Base-by-base conservation (phyloP, 2,888 invertebrate species). In the Allophyes oxyacanthae region DNA sequence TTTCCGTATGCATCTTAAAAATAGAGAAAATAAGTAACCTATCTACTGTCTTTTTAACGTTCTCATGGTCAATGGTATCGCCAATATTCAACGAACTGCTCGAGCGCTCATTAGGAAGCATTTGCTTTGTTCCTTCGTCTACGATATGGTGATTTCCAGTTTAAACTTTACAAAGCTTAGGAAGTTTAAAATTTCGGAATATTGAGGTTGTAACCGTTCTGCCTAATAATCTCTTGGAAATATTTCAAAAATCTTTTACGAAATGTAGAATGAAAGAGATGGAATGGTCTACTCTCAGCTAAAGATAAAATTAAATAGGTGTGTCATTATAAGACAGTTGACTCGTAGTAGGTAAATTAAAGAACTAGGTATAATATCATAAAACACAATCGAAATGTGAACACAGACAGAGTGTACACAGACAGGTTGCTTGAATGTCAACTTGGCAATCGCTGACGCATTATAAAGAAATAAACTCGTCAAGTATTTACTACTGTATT, bases 401-500 rank as follows among this genome's bases (percentile, higher is more conserved):
- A 58, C n/a, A n/a, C n/a, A n/a, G n/a, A n/a, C n/a, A n/a, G n/a
- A n/a, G n/a, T n/a, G n/a, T 52, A 56, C 60, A 62, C 54, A n/a
- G 37, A 42, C 50, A 50, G 51, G 54, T 60, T 58, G 45, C 32
- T 51, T 56, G 71, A 70, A 72, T 72, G 71, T 70, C 75, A 74
- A 62, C 71, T 46, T 42, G 52, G 42, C 51, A 74, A 55, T 63
- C 42, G 50, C 40, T 64, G 55, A 55, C 49, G 55, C 48, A 70
- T 72, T 70, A 74, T 63, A 70, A 74, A 66, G 41, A 53, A 60
- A 74, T 63, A 64, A 70, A 63, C 50, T 48, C 30, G 55, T 37
- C 51, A 51, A 60, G 33, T 30, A 15, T 34, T 57, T 30, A 14
- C 32, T 30, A 2, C n/a, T 34, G 5, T 0, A 10, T 9, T 10